Conservation (phyloP, 2,888 invertebrate genomes). For the Anagyrus pseudococci region DNA sequence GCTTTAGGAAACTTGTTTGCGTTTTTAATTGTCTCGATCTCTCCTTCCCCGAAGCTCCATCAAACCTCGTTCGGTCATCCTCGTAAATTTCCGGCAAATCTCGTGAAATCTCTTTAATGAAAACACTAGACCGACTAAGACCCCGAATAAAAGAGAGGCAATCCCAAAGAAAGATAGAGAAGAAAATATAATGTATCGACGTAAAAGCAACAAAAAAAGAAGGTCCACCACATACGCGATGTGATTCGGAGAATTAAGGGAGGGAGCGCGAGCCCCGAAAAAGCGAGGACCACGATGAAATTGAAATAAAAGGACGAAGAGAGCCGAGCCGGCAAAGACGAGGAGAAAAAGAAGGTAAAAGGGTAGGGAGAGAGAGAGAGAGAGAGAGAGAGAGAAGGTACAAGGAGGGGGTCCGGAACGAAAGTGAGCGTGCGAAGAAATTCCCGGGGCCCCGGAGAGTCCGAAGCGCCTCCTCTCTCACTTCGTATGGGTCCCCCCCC, state of each 20-base stretch:
- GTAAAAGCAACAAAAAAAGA: conserved; percentile 18
- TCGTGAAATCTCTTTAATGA: conserved; percentile 29
- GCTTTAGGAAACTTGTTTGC: no score
- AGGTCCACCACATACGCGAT: conserved; percentile 22
- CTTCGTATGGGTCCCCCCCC: not conserved
- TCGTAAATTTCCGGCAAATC: conserved; percentile 26
- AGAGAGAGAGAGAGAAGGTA: conserved; percentile 5
- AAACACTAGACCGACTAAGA: conserved; percentile 19
- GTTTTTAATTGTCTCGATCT: no score
- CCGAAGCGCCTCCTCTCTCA: not conserved
- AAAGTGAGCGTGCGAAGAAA: conserved; percentile 39
- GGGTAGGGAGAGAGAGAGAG: conserved; percentile 8
- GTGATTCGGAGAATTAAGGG: conserved; percentile 27
- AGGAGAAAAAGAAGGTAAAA: conserved; percentile 2
- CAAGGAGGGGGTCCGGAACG: conserved; percentile 27
- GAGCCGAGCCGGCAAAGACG: no score
- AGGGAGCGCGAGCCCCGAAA: conserved; percentile 11
- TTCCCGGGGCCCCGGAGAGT: conserved; percentile 3
- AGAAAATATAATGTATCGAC: no score
- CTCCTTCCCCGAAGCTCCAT: not conserved
- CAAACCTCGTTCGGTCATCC: conserved; percentile 3
- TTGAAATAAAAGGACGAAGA: no score
- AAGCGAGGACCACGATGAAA: conserved; percentile 7
- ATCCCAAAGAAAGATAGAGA: conserved; percentile 3
- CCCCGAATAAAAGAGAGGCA: no score